Evolutionary conservation across 2,113 vertebrate genomes (phyloP).

Genomic region (Coregonus clupeaformis): DNA sequence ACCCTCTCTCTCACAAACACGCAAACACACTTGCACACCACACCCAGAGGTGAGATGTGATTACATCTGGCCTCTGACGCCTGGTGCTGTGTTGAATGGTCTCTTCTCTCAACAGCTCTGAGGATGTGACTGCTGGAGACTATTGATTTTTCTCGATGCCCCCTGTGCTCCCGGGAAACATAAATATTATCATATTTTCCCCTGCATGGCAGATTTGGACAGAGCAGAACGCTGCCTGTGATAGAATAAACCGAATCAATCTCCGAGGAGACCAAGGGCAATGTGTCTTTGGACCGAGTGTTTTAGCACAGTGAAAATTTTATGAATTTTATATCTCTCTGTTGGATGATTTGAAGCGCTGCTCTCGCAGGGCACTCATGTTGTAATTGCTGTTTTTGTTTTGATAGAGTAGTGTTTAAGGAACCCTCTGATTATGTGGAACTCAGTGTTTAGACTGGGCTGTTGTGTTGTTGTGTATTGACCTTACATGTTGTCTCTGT

Average conservation of each 20-base stretch:
- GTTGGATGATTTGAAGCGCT: conserved; percentile 11
- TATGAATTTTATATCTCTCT: conserved; percentile 27
- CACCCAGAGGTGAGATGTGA: conserved; percentile 36
- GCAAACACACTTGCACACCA: not conserved
- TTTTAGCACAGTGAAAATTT: conserved; percentile 21
- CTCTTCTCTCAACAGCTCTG: conserved; percentile 37
- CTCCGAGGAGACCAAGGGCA: conserved; percentile 21
- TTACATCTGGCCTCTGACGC: conserved; percentile 25
- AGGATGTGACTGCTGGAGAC: conserved; percentile 37
- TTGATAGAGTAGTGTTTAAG: not conserved
- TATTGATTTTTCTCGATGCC: conserved; percentile 56
- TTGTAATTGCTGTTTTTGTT: not conserved
- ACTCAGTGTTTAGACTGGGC: too few relatives aligned
- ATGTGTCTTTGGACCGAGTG: conserved; percentile 31
- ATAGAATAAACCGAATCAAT: conserved; percentile 37
- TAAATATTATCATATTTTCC: conserved; percentile 53
- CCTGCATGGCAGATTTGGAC: conserved; percentile 41
- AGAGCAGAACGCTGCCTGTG: conserved; percentile 18
- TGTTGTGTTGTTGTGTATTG: too few relatives aligned
- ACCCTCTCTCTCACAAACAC: not conserved
- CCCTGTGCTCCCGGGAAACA: conserved; percentile 33
- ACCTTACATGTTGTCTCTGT: too few relatives aligned
- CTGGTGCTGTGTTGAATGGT: conserved; percentile 28
- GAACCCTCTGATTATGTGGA: not conserved
- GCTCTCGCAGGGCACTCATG: not conserved